Evolutionary conservation across 2,113 vertebrate genomes (phyloP), one percentile per base, ranked within the genome.

Genomic region (Myotis lucifugus): DNA sequence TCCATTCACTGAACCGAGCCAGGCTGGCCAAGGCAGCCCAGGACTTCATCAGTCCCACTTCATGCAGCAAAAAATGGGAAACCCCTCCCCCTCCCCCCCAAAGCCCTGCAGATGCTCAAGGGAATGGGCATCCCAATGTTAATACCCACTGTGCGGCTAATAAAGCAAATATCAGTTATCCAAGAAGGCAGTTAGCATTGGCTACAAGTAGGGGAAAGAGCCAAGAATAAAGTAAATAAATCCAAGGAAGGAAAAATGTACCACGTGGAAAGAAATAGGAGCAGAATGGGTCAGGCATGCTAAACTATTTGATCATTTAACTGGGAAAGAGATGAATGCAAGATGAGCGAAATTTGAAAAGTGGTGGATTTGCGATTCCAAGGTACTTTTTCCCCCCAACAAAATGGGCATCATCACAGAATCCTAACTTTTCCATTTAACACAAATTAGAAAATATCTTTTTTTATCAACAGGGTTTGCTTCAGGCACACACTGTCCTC

Each of bases 1-100:
- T 92, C 42, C 70, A 54, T 54, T 32, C 79, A 84, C 90, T 86
- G 82, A 69, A 50, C 64, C 89, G 96, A 97, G 25, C 77, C 83
- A 95, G 67, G 42, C 77, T 0, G 10, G 70, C 40, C 79, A 81
- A 25, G 14, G 84, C 88, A 92, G 83, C 95, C 52, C 85, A 73
- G 5, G 59, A 94, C 76, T 94, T 88, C 93, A 96, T 87, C 90
- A 84, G 52, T 54, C 34, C 15, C 32, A 8, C 46, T 88, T 59
- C 78, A 15, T 6, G 61, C 86, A 89, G 64, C 32, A 81, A 90
- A 25, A 32, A 59, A 89, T 88, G 56, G 14, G 37, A 89, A 86
- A 79, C 76, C 73, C 66, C 17, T 18, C 10, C 6, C 1, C 19
- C 0, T 3, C 23, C 1, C 81, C 42, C 46, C 46, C 46, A 46